phyloP scores from a whole-genome alignment of 2,888 invertebrate species.

The Aradus depressus region DNA sequence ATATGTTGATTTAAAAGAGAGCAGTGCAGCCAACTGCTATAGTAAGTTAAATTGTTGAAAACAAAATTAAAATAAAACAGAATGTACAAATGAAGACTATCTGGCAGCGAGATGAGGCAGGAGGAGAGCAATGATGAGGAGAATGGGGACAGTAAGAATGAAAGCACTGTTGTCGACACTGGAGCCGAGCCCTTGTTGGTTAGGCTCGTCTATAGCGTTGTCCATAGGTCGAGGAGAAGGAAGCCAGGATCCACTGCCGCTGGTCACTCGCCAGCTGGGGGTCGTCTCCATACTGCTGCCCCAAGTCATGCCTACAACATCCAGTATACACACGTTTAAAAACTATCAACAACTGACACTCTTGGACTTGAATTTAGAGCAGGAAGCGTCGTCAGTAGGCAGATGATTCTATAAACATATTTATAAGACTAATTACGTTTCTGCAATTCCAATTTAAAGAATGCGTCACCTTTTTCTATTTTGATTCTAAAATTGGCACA shows the following conservation, averaged over 20 bases:
- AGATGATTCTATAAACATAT: too few relatives aligned
- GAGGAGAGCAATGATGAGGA: neutral
- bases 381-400: too few relatives aligned
- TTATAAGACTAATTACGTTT: too few relatives aligned
- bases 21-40: slow-evolving; percentile 2
- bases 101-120: neutral
- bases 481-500: too few relatives aligned
- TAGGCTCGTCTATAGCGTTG: slow-evolving; percentile 47
- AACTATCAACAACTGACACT: too few relatives aligned
- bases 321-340: too few relatives aligned
- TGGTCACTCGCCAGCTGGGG: slow-evolving; percentile 31
- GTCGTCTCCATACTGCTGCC: slow-evolving; percentile 30
- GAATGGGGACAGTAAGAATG: neutral
- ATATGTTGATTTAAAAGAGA: neutral
- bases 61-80: slow-evolving; percentile 1
- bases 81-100: slow-evolving; percentile 3
- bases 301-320: slow-evolving; percentile 41
- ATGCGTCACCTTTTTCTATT: too few relatives aligned
- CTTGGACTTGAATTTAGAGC: too few relatives aligned
- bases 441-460: too few relatives aligned
- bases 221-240: slow-evolving; percentile 33
- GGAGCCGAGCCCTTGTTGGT: slow-evolving; percentile 42
- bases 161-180: slow-evolving; percentile 4
- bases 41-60: neutral
- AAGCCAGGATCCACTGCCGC: slow-evolving; percentile 40